Conservation (phyloP, 2,888 invertebrate genomes). For the Dioctria rufipes region DNA sequence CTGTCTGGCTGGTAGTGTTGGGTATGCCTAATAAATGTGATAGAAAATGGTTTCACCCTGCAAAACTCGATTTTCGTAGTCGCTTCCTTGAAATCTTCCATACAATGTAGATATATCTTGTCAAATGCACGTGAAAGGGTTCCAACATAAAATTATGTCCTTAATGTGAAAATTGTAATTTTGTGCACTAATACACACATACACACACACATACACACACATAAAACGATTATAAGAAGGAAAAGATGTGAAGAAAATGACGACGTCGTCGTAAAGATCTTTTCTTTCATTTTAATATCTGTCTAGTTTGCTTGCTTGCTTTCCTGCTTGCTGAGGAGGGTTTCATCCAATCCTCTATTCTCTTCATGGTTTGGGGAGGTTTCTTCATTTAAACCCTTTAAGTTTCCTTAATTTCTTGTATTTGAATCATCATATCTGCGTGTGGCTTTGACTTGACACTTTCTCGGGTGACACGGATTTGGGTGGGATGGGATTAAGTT, state of each 20-base stretch:
- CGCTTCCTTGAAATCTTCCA: constrained; percentile 14
- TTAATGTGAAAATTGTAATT: constrained; percentile 70
- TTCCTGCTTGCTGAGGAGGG: constrained; percentile 27
- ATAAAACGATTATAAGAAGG: constrained; percentile 27
- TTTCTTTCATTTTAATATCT: constrained; percentile 59
- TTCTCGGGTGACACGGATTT: constrained; percentile 26
- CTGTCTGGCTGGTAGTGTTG: constrained; percentile 2
- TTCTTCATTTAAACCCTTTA: constrained; percentile 48
- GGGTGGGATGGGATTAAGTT: constrained; percentile 26
- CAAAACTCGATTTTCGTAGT: neutral
- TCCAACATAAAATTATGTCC: constrained; percentile 68
- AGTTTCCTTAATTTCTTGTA: constrained; percentile 35
- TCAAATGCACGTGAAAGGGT: constrained; percentile 60
- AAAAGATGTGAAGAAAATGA: constrained; percentile 39
- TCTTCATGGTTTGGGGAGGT: neutral
- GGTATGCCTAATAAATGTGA: constrained; percentile 52
- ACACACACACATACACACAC: constrained; percentile 18
- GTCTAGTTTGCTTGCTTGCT: constrained; percentile 26
- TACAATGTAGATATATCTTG: constrained; percentile 1
- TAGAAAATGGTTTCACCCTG: constrained; percentile 18
- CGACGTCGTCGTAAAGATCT: constrained; percentile 54
- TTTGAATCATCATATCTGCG: constrained; percentile 46
- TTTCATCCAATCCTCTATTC: neutral
- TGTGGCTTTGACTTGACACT: constrained; percentile 47
- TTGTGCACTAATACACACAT: constrained; percentile 54